phyloP scores from a whole-genome alignment of 1,140 invertebrate genomes.

The Cryptotermes secundus region DNA sequence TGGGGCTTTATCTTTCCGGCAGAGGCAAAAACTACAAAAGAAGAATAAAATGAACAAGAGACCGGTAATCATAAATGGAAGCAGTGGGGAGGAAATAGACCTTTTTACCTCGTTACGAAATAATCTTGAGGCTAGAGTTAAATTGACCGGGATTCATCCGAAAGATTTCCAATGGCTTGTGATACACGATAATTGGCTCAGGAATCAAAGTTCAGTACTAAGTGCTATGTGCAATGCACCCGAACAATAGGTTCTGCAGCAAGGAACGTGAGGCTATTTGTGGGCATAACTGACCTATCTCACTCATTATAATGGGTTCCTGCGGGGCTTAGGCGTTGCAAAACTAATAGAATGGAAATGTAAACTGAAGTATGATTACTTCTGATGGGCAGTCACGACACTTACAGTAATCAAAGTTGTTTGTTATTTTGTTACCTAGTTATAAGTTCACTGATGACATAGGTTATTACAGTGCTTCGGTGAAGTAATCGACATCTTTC shows the following conservation, averaged over 20 bases:
- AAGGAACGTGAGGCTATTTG: background rate
- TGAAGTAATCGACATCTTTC: too few species aligned
- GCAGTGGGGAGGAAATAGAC: background rate
- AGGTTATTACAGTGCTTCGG: too few species aligned
- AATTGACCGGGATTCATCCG: background rate
- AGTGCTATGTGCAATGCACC: background rate
- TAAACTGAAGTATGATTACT: background rate
- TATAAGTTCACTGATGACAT: too few species aligned
- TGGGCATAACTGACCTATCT: conserved; percentile 5
- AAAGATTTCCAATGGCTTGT: background rate
- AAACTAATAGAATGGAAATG: background rate
- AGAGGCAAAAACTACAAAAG: too few species aligned
- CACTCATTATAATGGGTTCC: background rate
- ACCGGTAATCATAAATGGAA: background rate
- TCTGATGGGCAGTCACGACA: background rate
- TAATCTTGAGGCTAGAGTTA: background rate
- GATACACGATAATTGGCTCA: background rate
- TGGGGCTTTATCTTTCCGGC: too few species aligned
- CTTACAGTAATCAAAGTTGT: background rate
- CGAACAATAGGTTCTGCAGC: background rate
- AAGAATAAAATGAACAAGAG: background rate
- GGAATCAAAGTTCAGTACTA: background rate
- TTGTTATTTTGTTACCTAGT: too few species aligned
- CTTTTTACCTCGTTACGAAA: background rate
- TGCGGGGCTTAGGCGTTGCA: background rate